phyloP scores from a whole-genome alignment of 92 coral and sea anemone species.

The Zoanthus sansibaricus region DNA sequence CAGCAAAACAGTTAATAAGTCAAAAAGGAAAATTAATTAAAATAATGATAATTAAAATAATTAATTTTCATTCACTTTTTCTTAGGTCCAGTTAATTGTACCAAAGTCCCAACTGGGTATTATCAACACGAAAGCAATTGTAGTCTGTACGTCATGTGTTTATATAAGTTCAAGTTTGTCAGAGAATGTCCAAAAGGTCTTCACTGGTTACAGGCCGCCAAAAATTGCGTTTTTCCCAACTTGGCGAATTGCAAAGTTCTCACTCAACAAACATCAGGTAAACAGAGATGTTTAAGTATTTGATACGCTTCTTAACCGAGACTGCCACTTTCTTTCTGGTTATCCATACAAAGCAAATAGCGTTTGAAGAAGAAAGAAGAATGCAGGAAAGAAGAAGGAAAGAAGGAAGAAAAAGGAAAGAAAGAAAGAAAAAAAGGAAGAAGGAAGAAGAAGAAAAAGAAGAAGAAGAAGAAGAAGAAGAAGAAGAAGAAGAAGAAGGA shows the following conservation, averaged over 20 bases:
- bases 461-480: not conserved
- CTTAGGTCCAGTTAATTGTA: slow-evolving; percentile 7
- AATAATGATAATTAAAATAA: no score
- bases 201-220: not conserved
- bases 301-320: no score
- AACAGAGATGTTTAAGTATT: no score
- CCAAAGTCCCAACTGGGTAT: not conserved
- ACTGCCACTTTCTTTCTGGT: no score
- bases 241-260: not conserved
- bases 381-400: no score
- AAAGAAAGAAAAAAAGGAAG: not conserved
- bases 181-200: not conserved
- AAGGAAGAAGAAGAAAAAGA: not conserved
- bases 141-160: not conserved
- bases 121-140: slow-evolving; percentile 14
- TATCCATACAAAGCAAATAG: no score
- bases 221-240: not conserved
- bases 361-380: not conserved
- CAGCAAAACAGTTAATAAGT: no score
- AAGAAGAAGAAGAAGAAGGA: not conserved
- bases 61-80: not conserved
- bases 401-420: not conserved
- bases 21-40: no score
- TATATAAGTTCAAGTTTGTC: not conserved
- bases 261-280: not conserved